phyloP scores from a whole-genome alignment of 2,113 vertebrate species.

The Etia nguti region DNA sequence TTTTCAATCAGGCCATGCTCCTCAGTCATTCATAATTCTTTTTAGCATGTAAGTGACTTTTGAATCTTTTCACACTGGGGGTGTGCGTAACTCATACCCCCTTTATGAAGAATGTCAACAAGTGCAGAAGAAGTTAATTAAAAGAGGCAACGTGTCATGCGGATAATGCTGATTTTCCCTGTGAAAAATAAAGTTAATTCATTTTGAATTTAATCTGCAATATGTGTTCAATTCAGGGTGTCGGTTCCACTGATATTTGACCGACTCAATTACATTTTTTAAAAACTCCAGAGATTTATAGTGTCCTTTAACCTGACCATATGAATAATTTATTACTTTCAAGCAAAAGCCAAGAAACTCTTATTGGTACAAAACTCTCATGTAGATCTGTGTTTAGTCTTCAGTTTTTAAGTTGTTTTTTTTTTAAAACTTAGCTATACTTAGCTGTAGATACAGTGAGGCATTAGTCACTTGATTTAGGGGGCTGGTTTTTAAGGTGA shows the following conservation, averaged over 20 bases:
- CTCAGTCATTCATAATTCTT: slow-evolving; percentile 46
- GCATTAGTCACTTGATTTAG: slow-evolving; percentile 10
- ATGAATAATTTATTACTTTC: slow-evolving; percentile 53
- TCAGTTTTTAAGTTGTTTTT: background rate
- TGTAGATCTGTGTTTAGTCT: background rate
- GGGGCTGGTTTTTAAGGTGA: background rate
- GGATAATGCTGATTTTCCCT: background rate
- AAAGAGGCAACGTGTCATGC: slow-evolving; percentile 4
- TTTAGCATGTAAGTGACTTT: slow-evolving; percentile 41
- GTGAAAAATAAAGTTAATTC: slow-evolving; percentile 26
- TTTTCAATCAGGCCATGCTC: slow-evolving; percentile 54
- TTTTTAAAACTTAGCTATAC: background rate
- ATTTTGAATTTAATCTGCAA: slow-evolving; percentile 27
- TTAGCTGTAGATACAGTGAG: background rate
- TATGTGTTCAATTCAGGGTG: slow-evolving; percentile 10
- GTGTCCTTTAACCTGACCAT: slow-evolving; percentile 1
- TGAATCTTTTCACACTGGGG: slow-evolving; percentile 41
- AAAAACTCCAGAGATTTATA: slow-evolving; percentile 42
- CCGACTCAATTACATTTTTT: slow-evolving; percentile 15
- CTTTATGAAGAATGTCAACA: slow-evolving; percentile 28
- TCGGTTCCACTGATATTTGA: background rate
- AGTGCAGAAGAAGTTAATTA: slow-evolving; percentile 32
- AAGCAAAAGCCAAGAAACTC: background rate
- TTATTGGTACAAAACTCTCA: background rate
- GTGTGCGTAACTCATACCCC: slow-evolving; percentile 26